Percentiles rank a stretch among this genome's conserved stretches.
phyloP scores from a whole-genome alignment of 2,888 invertebrate species.

The Andrena trimmerana region DNA sequence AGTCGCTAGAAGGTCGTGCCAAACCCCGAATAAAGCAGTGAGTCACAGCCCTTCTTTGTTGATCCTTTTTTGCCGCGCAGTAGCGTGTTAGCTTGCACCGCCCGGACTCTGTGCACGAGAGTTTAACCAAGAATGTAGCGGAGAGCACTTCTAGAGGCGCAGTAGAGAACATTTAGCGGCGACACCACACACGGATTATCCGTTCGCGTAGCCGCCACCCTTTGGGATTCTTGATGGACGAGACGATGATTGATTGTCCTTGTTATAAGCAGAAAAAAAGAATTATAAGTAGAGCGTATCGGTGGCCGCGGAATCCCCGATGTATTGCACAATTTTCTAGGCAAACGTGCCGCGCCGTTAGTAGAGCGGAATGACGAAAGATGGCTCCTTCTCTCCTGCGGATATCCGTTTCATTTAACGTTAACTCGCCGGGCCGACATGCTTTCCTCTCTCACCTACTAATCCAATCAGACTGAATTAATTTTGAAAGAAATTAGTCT shows the following conservation, averaged over 20 bases:
- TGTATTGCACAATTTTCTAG: neutral
- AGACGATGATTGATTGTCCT: no score
- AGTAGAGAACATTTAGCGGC: constrained; percentile 12
- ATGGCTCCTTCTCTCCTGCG: neutral
- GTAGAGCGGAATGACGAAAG: constrained; percentile 17
- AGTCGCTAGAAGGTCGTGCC: constrained; percentile 74
- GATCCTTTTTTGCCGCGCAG: constrained; percentile 71
- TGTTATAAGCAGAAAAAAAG: no score
- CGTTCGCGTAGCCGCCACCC: neutral
- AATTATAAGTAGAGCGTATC: no score
- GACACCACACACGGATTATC: constrained; percentile 23
- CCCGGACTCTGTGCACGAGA: constrained; percentile 59
- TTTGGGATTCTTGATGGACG: neutral
- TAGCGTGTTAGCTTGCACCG: constrained; percentile 65
- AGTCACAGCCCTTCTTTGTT: constrained; percentile 73
- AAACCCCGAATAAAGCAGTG: constrained; percentile 75
- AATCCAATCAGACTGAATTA: constrained; percentile 13
- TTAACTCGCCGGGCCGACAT: constrained; percentile 14
- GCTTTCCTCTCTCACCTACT: constrained; percentile 42
- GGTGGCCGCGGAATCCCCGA: neutral
- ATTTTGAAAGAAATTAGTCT: neutral
- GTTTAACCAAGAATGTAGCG: constrained; percentile 53
- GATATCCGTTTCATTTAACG: constrained; percentile 20
- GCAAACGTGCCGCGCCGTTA: constrained; percentile 23
- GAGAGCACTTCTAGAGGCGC: constrained; percentile 21